Evolutionary conservation across 2,888 invertebrate genomes (phyloP).

Genomic region (Corythucha ciliata): DNA sequence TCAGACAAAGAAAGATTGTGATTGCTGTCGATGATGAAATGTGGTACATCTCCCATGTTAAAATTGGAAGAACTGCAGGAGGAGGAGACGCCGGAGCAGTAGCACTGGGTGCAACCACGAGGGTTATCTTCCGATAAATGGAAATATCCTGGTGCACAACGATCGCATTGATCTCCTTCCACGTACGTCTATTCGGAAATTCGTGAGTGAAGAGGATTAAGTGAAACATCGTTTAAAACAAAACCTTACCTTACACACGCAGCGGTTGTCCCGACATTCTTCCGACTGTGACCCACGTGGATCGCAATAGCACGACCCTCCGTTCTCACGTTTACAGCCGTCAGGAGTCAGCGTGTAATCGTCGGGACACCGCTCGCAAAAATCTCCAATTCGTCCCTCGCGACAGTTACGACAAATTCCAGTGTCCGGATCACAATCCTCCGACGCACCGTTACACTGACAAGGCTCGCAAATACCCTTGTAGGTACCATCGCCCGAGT

Average conservation of each 20-base stretch:
- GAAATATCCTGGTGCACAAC: constrained; percentile 69
- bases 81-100: constrained; percentile 71
- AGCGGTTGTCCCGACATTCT: constrained; percentile 48
- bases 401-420: constrained; percentile 81
- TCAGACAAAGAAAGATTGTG: constrained; percentile 58
- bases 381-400: constrained; percentile 77
- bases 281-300: constrained; percentile 47
- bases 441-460: constrained; percentile 75
- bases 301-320: constrained; percentile 56
- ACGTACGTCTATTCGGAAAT: constrained; percentile 56
- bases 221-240: not conserved
- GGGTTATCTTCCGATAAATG: constrained; percentile 59
- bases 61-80: constrained; percentile 62
- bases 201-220: not conserved
- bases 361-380: constrained; percentile 70
- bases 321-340: too few relatives aligned
- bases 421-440: constrained; percentile 74
- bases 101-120: constrained; percentile 76
- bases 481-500: constrained; percentile 57
- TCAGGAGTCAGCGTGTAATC: constrained; percentile 61
- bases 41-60: constrained; percentile 57
- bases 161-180: constrained; percentile 64
- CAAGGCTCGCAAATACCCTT: constrained; percentile 76
- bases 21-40: constrained; percentile 47
- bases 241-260: constrained; percentile 53